Conservation (phyloP, 2,113 vertebrate genomes). For the Carassius auratus region DNA sequence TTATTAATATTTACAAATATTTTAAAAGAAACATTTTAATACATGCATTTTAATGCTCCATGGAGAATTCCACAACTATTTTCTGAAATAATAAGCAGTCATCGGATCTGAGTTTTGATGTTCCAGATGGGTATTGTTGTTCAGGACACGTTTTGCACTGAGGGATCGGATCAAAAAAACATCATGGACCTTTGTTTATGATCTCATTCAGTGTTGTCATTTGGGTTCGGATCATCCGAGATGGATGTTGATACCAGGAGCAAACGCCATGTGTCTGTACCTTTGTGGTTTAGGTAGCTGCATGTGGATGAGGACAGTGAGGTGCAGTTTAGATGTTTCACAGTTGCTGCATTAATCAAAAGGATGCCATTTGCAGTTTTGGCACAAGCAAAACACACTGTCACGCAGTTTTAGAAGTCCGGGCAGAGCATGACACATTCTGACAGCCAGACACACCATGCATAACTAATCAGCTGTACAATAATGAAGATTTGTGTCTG, state of each 20-base stretch:
- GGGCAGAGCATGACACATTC: conserved; percentile 18
- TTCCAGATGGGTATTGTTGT: not conserved
- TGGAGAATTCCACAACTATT: not conserved
- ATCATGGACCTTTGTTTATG: not conserved
- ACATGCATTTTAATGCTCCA: not conserved
- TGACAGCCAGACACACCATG: conserved; percentile 8
- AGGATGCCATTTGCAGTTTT: not conserved
- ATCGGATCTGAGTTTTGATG: no score
- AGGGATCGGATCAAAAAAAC: not conserved
- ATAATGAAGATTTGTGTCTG: conserved; percentile 16
- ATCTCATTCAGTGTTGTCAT: not conserved
- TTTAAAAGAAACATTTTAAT: not conserved
- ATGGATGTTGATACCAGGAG: conserved; percentile 9
- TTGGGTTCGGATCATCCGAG: not conserved
- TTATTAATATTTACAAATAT: not conserved
- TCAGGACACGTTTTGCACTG: not conserved
- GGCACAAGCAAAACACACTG: conserved; percentile 4
- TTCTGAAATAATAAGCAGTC: not conserved
- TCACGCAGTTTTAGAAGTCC: conserved; percentile 1
- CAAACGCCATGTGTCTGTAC: not conserved
- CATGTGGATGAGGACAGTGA: conserved; percentile 22
- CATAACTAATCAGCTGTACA: conserved; percentile 2
- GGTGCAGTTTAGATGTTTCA: conserved; percentile 21
- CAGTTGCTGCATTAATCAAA: not conserved
- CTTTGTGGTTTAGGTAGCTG: conserved; percentile 39